Percentiles rank a stretch among this genome's conserved stretches.
These are phyloP conservation scores for Drosophila obscura DNA, from an alignment of 1,140 invertebrate species.

Conservation along the genomic window DNA sequence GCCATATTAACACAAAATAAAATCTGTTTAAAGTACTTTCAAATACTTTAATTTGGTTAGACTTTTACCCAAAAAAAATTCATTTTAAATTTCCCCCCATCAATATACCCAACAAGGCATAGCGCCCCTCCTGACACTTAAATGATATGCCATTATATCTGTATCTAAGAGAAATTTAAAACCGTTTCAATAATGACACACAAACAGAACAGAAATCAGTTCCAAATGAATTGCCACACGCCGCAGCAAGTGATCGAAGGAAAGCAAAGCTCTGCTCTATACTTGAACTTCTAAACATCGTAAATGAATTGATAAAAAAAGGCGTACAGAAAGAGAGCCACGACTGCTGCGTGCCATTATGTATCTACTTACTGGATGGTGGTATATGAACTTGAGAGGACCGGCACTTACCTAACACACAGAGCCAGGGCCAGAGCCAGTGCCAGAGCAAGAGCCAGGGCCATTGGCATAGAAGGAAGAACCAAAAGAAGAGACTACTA, in stretches of 20 bases:
- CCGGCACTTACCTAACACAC: conserved; percentile 40
- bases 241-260: conserved; percentile 13
- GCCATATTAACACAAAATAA: too few species aligned
- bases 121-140: conserved; percentile 1
- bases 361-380: conserved; percentile 16
- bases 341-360: conserved; percentile 76
- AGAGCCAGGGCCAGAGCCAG: not conserved
- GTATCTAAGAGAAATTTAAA: conserved; percentile 33
- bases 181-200: conserved; percentile 48
- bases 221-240: conserved; percentile 54
- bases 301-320: conserved; percentile 66
- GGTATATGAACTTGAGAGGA: conserved; percentile 77
- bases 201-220: conserved; percentile 47
- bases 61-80: not conserved
- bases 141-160: conserved; percentile 38
- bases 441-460: not conserved
- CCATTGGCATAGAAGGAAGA: conserved; percentile 57
- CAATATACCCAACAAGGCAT: conserved; percentile 52
- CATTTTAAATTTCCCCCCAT: conserved; percentile 15
- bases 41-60: too few species aligned
- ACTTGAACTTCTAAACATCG: conserved; percentile 59
- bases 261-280: conserved; percentile 26
- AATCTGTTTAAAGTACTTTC: too few species aligned
- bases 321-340: conserved; percentile 28
- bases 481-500: conserved; percentile 50